These are phyloP conservation scores for Microtus montanus DNA, from an alignment of 2,113 vertebrate genomes.

Conservation along the genomic window DNA sequence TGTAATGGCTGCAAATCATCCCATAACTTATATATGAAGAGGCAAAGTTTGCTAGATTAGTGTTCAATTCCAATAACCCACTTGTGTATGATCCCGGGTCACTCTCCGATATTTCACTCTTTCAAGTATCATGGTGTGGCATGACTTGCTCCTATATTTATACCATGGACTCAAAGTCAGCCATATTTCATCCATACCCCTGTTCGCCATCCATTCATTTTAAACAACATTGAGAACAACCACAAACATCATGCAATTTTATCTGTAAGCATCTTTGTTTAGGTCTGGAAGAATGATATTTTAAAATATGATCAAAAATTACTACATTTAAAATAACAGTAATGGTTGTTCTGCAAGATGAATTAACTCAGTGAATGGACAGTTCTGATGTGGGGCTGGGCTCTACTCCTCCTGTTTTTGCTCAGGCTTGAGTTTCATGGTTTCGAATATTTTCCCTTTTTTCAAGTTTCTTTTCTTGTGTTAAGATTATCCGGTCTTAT, in stretches of 20 bases:
- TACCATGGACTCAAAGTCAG: neutral
- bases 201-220: too few relatives aligned
- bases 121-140: neutral
- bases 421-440: neutral
- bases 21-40: neutral
- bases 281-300: neutral
- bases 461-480: neutral
- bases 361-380: neutral
- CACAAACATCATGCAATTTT: neutral
- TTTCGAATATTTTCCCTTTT: neutral
- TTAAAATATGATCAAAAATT: neutral
- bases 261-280: neutral
- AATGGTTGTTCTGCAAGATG: neutral
- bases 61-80: neutral
- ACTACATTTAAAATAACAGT: neutral
- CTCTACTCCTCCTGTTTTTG: too few relatives aligned
- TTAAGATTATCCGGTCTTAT: neutral
- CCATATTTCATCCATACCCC: neutral
- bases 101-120: neutral
- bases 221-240: neutral
- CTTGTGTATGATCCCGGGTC: neutral
- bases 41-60: neutral
- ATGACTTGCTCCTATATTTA: fast-evolving
- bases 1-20: neutral
- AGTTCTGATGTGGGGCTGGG: neutral